Evolutionary conservation across 1,140 invertebrate genomes (phyloP), one percentile per base, ranked within the genome.

Genomic region (Zaprionus africanus): DNA sequence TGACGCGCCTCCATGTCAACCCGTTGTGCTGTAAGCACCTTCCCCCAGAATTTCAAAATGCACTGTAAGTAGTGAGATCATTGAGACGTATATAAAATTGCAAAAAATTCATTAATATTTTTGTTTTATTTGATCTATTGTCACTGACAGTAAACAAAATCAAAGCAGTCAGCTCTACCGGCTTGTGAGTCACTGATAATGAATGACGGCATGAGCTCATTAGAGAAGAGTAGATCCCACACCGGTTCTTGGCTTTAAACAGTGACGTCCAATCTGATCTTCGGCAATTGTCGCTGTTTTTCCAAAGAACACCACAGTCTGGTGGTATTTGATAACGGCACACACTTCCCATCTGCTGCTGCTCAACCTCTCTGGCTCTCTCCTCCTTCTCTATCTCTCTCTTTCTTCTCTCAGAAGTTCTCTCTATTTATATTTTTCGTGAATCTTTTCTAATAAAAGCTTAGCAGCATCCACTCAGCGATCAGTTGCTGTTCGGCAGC

Each of bases 401-500:
- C 19, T 13, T 19, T 69, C 41, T 41, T 46, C 12, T 61, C 49
- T 61, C 38, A 34, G 24, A 9, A 22, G 19, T 17, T 63, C 46
- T 56, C 36, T 68, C 62, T 38, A 34, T 34, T 43, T 51, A 24
- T 62, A 9, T 2, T n/a, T 46, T 13, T 19, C 7, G 15, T 38
- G 38, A 62, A 59, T 12, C 68, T 72, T 82, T 75, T 72, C 77
- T 59, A 73, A 88, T 86, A 86, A 80, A 83, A 80, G 77, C 65
- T 88, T 71, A 31, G 36, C 22, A 26, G 34, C 36, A 53, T 51
- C 43, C 64, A 51, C 56, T 83, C 67, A 53, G 49, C 70, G 58
- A 78, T 67, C 81, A 87, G 83, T 87, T 78, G 74, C 70, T 82
- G 72, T 86, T 86, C 63, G 78, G 78, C 74, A 70, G 81, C 81